These are phyloP conservation scores for Tragopan temminckii DNA, from an alignment of 2,797 vertebrate species.

Conservation along the genomic window DNA sequence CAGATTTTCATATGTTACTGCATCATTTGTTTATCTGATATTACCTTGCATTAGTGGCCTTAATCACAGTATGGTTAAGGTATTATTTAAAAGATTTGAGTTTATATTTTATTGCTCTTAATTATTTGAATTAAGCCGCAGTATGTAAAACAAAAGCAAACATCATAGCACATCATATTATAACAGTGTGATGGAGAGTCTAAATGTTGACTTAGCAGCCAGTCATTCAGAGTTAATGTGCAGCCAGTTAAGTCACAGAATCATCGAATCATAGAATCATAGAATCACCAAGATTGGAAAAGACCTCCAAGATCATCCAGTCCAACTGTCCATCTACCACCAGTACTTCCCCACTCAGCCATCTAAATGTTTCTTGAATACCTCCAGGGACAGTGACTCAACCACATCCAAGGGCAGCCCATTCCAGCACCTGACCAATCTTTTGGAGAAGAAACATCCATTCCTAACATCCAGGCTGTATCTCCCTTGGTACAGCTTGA, in stretches of 20 bases:
- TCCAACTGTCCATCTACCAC: too few species aligned
- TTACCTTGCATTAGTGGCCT: neutral
- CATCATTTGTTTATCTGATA: neutral
- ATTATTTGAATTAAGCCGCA: neutral
- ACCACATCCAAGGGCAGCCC: too few species aligned
- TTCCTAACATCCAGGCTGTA: too few species aligned
- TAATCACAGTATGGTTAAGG: neutral
- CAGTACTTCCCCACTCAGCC: too few species aligned
- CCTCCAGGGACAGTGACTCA: too few species aligned
- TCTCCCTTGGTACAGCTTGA: too few species aligned
- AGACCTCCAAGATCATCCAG: too few species aligned
- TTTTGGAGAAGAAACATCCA: too few species aligned
- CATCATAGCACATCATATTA: neutral
- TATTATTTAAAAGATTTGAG: neutral
- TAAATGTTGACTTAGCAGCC: neutral
- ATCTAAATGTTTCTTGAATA: too few species aligned
- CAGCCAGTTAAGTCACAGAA: neutral
- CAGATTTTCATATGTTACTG: neutral
- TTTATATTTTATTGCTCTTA: neutral
- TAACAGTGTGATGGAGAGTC: neutral
- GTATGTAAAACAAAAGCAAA: neutral
- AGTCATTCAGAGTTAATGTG: neutral
- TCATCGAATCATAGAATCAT: too few species aligned
- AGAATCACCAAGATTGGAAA: too few species aligned
- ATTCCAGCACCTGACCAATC: too few species aligned